Percentiles rank a stretch among this genome's conserved stretches.
Conservation (phyloP, 2,113 vertebrate genomes). For the Thymallus thymallus region DNA sequence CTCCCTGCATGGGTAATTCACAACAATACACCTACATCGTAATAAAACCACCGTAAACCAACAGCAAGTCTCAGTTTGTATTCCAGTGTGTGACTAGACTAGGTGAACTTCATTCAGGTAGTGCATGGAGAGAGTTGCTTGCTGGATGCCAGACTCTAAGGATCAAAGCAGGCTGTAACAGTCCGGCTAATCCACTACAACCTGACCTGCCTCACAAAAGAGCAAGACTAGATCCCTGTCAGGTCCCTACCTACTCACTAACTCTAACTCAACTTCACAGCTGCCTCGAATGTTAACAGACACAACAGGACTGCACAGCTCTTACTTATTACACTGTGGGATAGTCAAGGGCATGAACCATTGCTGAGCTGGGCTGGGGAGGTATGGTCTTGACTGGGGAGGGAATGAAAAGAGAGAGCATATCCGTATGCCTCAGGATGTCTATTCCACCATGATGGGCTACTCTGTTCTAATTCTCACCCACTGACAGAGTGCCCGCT, state of each 20-base stretch:
- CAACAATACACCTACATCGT: background rate
- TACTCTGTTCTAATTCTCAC: background rate
- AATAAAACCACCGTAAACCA: background rate
- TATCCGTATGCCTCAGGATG: background rate
- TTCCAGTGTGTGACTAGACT: background rate
- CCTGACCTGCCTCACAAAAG: background rate
- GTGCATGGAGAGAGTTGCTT: background rate
- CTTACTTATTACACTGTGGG: background rate
- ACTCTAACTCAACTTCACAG: background rate
- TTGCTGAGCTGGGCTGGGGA: background rate
- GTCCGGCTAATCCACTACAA: background rate
- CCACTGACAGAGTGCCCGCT: background rate
- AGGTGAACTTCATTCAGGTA: background rate
- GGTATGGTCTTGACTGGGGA: background rate
- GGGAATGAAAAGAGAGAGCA: background rate
- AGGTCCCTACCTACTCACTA: background rate
- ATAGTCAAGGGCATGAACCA: background rate
- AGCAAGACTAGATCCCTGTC: background rate
- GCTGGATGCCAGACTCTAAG: background rate
- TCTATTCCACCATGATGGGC: background rate
- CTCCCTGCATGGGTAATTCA: background rate
- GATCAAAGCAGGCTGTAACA: background rate
- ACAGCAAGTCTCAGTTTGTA: background rate
- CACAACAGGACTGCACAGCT: background rate
- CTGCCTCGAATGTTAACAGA: background rate